These are phyloP conservation scores for Probosciger aterrimus DNA, from an alignment of 2,113 vertebrate genomes.

Conservation along the genomic window DNA sequence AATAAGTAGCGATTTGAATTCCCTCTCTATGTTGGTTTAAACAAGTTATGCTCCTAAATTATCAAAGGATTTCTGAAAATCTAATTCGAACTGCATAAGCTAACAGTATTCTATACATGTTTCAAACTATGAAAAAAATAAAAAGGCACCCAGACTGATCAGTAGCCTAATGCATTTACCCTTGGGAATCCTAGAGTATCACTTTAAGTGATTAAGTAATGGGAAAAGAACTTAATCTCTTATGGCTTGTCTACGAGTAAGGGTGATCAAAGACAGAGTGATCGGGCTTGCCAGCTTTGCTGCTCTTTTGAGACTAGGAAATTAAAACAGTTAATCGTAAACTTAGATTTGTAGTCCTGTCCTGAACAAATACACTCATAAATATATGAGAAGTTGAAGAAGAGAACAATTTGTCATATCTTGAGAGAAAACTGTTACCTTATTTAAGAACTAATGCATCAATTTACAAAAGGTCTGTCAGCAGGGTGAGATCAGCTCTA, in stretches of 20 bases:
- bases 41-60: neutral
- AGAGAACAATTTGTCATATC: neutral
- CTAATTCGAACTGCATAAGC: neutral
- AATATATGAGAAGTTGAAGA: neutral
- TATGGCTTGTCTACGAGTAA: conserved; percentile 11
- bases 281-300: conserved; percentile 18
- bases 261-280: conserved; percentile 14
- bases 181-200: neutral
- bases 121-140: neutral
- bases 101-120: neutral
- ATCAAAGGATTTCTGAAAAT: neutral
- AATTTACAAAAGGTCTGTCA: neutral
- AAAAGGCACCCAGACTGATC: neutral
- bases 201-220: conserved; percentile 25
- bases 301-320: conserved; percentile 15
- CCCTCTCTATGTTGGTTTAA: neutral
- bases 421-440: neutral
- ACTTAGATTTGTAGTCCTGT: conserved; percentile 18
- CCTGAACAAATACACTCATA: neutral
- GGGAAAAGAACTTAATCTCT: conserved; percentile 37
- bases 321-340: neutral
- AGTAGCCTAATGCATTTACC: conserved; percentile 18
- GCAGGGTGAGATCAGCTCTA: neutral
- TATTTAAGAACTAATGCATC: neutral
- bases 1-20: neutral